Conservation (phyloP, 1,140 invertebrate species). For the Portunus trituberculatus region DNA sequence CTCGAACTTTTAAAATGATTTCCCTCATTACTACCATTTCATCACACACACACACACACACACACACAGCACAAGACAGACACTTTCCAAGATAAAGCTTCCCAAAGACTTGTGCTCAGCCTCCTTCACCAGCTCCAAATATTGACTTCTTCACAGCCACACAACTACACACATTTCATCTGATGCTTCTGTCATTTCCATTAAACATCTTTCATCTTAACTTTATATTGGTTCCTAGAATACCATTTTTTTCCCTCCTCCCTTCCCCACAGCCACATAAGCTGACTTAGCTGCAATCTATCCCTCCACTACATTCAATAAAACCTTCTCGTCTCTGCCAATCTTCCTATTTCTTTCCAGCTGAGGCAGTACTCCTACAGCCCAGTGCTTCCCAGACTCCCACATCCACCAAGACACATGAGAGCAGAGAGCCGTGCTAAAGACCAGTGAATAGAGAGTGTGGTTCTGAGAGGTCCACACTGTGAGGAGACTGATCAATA, state of each 20-base stretch:
- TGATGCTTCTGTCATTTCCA: background rate
- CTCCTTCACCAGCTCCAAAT: background rate
- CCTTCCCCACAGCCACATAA: background rate
- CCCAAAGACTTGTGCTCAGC: no score
- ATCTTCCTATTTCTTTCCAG: background rate
- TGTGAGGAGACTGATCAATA: slow-evolving; percentile 1
- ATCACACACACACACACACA: slow-evolving; percentile 11
- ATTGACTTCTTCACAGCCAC: background rate
- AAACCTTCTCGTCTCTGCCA: background rate
- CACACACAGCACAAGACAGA: background rate
- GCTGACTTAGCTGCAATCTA: background rate
- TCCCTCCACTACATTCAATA: background rate
- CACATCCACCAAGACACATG: background rate
- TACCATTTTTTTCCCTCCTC: background rate
- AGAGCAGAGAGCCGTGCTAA: background rate
- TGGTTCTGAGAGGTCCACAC: slow-evolving; percentile 18
- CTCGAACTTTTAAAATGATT: no score
- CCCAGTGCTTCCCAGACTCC: background rate
- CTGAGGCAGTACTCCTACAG: background rate
- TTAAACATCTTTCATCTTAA: background rate
- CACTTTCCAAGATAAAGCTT: background rate
- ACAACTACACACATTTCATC: background rate
- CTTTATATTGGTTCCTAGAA: background rate
- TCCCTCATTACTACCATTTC: background rate
- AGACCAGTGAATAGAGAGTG: slow-evolving; percentile 12